A percentile compares a stretch with the other conserved stretches of the same genome.
These are phyloP conservation scores for Drosophila incognita DNA, from an alignment of 2,888 invertebrate genomes.

Conservation along the genomic window DNA sequence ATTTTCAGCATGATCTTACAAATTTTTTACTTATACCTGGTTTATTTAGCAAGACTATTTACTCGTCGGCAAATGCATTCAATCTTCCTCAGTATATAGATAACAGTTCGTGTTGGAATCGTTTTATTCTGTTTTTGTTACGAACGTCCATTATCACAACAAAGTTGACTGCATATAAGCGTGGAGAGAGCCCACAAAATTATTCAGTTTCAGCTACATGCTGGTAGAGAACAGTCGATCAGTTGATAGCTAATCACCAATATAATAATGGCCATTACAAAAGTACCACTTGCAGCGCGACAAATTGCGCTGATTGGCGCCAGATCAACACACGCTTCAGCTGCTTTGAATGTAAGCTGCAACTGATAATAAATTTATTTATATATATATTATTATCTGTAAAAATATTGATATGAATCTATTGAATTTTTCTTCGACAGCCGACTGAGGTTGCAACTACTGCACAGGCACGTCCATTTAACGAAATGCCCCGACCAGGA, in stretches of 20 bases:
- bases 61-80: neutral
- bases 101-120: neutral
- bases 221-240: conserved; percentile 16
- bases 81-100: neutral
- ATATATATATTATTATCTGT: too few relatives aligned
- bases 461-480: conserved; percentile 30
- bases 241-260: neutral
- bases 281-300: conserved; percentile 13
- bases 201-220: conserved; percentile 22
- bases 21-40: neutral
- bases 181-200: neutral
- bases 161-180: conserved; percentile 19
- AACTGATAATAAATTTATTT: neutral
- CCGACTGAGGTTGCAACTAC: conserved; percentile 13
- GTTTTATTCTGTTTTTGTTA: neutral
- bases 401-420: neutral
- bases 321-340: conserved; percentile 34
- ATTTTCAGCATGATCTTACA: neutral
- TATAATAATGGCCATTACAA: conserved; percentile 26
- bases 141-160: neutral
- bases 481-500: conserved; percentile 55
- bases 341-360: conserved; percentile 41
- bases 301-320: conserved; percentile 28
- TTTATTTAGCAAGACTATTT: neutral
- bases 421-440: neutral